Percentiles rank a stretch among this genome's conserved stretches.
phyloP scores from a whole-genome alignment of 1,140 invertebrate species.

The Phymastichus coffea region DNA sequence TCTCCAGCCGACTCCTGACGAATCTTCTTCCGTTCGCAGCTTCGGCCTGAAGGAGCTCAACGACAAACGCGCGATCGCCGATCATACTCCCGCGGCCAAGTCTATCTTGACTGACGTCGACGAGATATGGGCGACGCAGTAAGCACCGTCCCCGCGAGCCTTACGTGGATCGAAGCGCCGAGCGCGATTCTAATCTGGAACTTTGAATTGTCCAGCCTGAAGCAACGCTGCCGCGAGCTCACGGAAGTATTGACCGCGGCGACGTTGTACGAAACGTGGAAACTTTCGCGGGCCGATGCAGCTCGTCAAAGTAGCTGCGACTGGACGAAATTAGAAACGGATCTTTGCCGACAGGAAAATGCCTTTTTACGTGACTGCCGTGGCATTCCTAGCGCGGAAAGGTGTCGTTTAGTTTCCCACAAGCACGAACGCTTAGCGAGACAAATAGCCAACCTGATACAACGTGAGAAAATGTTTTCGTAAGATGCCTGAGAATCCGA shows the following conservation, averaged over 20 bases:
- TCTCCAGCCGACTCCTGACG: no score
- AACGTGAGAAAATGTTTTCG: no score
- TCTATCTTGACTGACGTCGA: slow-evolving; percentile 39
- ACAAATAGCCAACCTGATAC: no score
- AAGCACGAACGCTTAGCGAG: no score
- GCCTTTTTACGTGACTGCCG: slow-evolving; percentile 39
- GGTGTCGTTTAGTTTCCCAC: no score
- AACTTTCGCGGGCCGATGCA: slow-evolving; percentile 33
- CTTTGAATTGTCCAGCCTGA: slow-evolving; percentile 35
- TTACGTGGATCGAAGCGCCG: no score
- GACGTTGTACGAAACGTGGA: slow-evolving; percentile 42
- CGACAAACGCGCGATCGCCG: slow-evolving; percentile 37
- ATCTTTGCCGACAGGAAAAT: slow-evolving; percentile 38
- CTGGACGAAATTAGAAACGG: slow-evolving; percentile 27
- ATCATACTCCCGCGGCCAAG: slow-evolving; percentile 35
- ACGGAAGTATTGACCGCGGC: slow-evolving; percentile 35
- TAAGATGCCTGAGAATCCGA: no score
- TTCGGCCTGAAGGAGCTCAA: slow-evolving; percentile 41
- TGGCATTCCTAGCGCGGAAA: no score
- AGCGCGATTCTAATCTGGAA: no score
- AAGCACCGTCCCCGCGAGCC: no score
- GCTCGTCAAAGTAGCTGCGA: slow-evolving; percentile 2
- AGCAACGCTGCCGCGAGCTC: slow-evolving; percentile 40
- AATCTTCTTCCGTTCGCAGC: no score
- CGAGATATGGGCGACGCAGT: slow-evolving; percentile 41